phyloP scores from a whole-genome alignment of 2,797 vertebrate genomes.

The Zenarchopterus dispar region DNA sequence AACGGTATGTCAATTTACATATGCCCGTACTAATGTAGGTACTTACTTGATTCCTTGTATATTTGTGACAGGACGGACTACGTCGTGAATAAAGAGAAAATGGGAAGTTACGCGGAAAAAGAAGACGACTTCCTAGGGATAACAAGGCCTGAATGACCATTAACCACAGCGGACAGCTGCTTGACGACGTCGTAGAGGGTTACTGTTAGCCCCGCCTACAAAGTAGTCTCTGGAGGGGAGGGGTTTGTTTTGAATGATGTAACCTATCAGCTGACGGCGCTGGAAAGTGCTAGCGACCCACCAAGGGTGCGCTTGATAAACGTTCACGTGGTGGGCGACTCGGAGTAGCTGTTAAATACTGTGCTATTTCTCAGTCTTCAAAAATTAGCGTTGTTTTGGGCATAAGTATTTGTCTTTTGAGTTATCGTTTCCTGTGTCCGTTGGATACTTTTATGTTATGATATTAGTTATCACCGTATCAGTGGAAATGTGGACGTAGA shows the following conservation, averaged over 20 bases:
- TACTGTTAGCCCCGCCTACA: constrained; percentile 22
- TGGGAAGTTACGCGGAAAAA: neutral
- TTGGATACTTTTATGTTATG: no score
- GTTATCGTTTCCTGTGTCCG: no score
- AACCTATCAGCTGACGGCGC: constrained; percentile 58
- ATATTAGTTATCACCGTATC: no score
- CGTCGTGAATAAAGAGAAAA: constrained; percentile 1
- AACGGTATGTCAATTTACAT: no score
- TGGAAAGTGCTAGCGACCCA: constrained; percentile 50
- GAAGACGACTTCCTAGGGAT: constrained; percentile 7
- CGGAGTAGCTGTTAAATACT: no score
- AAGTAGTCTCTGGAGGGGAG: constrained; percentile 34
- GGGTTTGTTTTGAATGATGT: constrained; percentile 69
- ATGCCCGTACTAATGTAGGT: neutral
- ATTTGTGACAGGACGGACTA: constrained; percentile 4
- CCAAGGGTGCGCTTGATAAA: constrained; percentile 23
- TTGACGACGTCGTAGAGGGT: neutral
- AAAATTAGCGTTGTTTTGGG: no score
- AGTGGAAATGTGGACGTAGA: no score
- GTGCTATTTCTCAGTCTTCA: no score
- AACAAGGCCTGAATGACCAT: constrained; percentile 15
- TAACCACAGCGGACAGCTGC: neutral
- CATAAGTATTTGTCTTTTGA: no score
- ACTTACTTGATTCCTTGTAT: constrained; percentile 42
- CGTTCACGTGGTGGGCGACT: neutral